These are phyloP conservation scores for Cryptotermes secundus DNA, from an alignment of 1,140 invertebrate species.

Conservation along the genomic window DNA sequence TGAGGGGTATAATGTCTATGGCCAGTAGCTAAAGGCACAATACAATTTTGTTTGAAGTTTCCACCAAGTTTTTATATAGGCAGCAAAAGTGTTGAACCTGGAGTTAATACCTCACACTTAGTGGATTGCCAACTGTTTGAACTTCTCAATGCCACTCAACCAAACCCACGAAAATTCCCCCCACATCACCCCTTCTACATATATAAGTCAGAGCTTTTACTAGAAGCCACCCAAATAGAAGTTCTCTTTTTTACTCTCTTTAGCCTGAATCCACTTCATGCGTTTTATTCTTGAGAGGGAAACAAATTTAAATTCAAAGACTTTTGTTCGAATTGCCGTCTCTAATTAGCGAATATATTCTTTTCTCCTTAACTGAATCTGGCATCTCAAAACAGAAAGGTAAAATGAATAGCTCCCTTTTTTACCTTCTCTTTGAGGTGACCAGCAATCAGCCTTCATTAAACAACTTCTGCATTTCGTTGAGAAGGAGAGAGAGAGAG, in stretches of 20 bases:
- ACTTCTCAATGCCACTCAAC: background rate
- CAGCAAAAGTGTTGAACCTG: background rate
- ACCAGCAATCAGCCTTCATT: background rate
- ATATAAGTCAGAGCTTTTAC: background rate
- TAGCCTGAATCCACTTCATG: background rate
- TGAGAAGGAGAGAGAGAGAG: background rate
- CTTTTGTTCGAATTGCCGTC: background rate
- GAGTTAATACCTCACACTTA: background rate
- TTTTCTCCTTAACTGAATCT: background rate
- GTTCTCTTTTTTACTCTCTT: background rate
- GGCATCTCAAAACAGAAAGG: background rate
- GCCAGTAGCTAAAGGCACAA: background rate
- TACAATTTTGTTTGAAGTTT: conserved; percentile 13
- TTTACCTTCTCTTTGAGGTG: background rate
- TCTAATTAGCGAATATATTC: background rate
- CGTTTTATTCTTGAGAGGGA: background rate
- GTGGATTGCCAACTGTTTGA: conserved; percentile 4
- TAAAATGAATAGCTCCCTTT: background rate
- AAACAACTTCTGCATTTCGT: background rate
- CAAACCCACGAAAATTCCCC: background rate
- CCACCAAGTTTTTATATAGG: conserved; percentile 1
- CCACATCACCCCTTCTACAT: background rate
- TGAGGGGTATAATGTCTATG: background rate
- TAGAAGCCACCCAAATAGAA: background rate
- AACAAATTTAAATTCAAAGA: background rate